A percentile compares a stretch with the other conserved stretches of the same genome.
Evolutionary conservation across 2,113 vertebrate species (phyloP).

Genomic region (Prinia subflava): DNA sequence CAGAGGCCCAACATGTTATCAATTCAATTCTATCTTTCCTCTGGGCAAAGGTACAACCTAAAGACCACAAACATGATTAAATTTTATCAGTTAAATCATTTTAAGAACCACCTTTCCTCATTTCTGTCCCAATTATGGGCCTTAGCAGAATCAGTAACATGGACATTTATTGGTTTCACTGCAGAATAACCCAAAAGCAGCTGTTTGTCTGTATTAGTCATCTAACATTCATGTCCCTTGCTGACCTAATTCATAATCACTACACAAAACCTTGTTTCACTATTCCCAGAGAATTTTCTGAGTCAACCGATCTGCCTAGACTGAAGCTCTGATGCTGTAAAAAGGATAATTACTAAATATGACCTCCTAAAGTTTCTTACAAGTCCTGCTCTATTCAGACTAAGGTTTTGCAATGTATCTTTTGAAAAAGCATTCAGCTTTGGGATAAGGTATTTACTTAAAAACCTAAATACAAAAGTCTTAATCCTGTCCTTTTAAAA

Average conservation of each 20-base stretch:
- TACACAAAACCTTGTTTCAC: neutral
- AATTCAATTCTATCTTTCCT: conserved; percentile 45
- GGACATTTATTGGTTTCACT: neutral
- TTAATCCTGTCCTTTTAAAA: neutral
- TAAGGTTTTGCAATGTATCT: neutral
- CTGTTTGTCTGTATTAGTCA: neutral
- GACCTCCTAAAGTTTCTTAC: neutral
- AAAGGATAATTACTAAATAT: neutral
- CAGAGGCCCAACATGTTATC: conserved; percentile 41
- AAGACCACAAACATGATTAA: conserved; percentile 35
- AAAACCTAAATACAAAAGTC: neutral
- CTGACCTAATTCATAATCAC: neutral
- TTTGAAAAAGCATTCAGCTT: neutral
- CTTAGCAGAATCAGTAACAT: conserved; percentile 7
- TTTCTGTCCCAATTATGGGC: neutral
- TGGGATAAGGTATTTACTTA: neutral
- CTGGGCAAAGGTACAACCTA: conserved; percentile 35
- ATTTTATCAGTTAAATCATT: conserved; percentile 55
- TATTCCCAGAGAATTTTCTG: neutral
- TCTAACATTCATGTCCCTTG: neutral
- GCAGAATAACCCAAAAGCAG: conserved; percentile 24
- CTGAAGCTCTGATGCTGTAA: neutral
- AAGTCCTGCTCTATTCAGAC: neutral
- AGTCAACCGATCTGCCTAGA: neutral
- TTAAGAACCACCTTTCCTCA: conserved; percentile 41